Evolutionary conservation across 2,113 vertebrate genomes (phyloP), one percentile per base, ranked within the genome.

Genomic region (Apeltes quadracus): DNA sequence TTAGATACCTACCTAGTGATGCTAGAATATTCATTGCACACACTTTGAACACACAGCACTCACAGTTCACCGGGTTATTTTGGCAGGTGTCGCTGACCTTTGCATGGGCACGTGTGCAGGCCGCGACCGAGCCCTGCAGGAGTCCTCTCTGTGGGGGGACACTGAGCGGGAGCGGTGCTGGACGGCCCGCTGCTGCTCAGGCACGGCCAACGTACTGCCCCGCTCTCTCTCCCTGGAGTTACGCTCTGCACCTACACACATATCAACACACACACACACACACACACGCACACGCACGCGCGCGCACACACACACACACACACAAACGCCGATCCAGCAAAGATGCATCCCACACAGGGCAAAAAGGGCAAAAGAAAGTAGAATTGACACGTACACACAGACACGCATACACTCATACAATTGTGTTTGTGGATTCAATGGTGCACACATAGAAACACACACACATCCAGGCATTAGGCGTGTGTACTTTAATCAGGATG

Each of bases 81-180:
- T 34, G 11, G 0, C 0, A 27, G 13, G 15, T 38, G 68, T 14
- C 14, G 22, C 94, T 84, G 90, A 98, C 97, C 97, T 98, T 92
- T 99, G 97, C 95, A 98, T 97, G 92, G 97, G 97, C 90, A 99
- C 96, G 86, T 96, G 94, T 85, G 97, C 94, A 82, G 97, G 96
- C 77, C 96, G 95, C 75, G 97, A 99, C 64, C 97, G 96, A 75
- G 95, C 94, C 92, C 95, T 94, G 91, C 95, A 95, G 92, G 96
- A 95, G 88, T 98, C 97, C 68, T 97, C 96, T 36, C 96, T 93
- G 89, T 98, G 97, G 88, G 98, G 98, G 81, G 98, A 99, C 65
- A 99, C 97, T 0, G 98, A 99, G 61, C 98, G 96, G 2, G 98
- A 99, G 66, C 98, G 97, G 91, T 97, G 97, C 90, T 98, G 97